Conservation (phyloP, 2,888 invertebrate genomes). For the Idaea biselata region DNA sequence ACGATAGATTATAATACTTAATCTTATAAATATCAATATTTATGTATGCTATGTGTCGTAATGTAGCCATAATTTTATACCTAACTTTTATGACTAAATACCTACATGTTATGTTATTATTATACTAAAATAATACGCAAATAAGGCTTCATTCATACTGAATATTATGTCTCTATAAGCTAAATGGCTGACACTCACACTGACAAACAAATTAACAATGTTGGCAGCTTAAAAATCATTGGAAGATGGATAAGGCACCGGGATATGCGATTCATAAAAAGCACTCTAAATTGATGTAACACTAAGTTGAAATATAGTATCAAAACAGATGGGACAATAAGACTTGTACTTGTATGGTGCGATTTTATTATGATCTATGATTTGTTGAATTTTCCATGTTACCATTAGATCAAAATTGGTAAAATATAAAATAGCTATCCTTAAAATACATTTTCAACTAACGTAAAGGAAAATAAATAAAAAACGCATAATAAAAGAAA, state of each 20-base stretch:
- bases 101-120: too few species aligned
- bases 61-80: too few species aligned
- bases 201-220: constrained; percentile 34
- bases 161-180: background rate
- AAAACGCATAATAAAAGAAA: constrained; percentile 41
- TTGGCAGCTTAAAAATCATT: constrained; percentile 34
- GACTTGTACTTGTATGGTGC: background rate
- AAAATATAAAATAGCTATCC: constrained; percentile 1
- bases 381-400: too few species aligned
- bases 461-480: constrained; percentile 33
- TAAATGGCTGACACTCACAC: constrained; percentile 12
- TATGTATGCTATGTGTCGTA: too few species aligned
- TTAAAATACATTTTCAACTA: constrained; percentile 14
- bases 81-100: too few species aligned
- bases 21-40: too few species aligned
- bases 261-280: constrained; percentile 27
- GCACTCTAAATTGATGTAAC: background rate
- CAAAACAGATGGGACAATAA: background rate
- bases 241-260: constrained; percentile 66
- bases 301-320: background rate
- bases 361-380: too few species aligned
- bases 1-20: too few species aligned
- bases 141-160: too few species aligned
- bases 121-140: too few species aligned
- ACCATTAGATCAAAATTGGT: too few species aligned